phyloP scores from a whole-genome alignment of 2,888 invertebrate species.

The Lomographa bimaculata region DNA sequence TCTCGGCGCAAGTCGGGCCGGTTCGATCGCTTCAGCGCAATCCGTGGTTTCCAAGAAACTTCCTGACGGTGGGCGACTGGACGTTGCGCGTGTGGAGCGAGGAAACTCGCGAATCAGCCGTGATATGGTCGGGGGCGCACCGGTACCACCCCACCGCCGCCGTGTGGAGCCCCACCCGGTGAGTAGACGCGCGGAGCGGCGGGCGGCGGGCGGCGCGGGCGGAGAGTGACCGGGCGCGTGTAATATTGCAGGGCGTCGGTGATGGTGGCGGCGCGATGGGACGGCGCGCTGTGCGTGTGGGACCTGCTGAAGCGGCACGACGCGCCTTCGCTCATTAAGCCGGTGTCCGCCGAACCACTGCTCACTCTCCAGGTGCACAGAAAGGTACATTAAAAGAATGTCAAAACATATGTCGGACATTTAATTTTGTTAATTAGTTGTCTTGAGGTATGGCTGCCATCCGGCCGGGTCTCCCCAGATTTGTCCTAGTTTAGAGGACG shows the following conservation, averaged over 20 bases:
- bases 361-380: conserved; percentile 70
- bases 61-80: conserved; percentile 97
- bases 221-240: neutral
- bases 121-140: conserved; percentile 92
- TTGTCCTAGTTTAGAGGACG: too few relatives aligned
- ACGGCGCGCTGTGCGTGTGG: conserved; percentile 93
- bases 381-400: too few relatives aligned
- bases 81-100: conserved; percentile 96
- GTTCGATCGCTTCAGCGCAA: conserved; percentile 94
- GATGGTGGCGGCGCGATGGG: conserved; percentile 90
- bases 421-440: too few relatives aligned
- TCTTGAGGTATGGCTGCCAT: too few relatives aligned
- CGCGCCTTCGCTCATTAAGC: conserved; percentile 87
- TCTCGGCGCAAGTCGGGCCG: conserved; percentile 90
- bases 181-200: neutral
- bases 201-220: neutral
- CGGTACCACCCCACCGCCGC: conserved; percentile 88
- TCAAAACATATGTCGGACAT: too few relatives aligned
- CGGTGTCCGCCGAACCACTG: conserved; percentile 73
- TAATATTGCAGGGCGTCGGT: conserved; percentile 86
- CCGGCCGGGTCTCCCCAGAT: too few relatives aligned
- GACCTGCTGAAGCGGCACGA: conserved; percentile 93
- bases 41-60: conserved; percentile 96
- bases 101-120: conserved; percentile 95
- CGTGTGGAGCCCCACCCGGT: conserved; percentile 93